Base-by-base conservation (phyloP, 2,113 vertebrate genomes). In the Tympanuchus pallidicinctus region DNA sequence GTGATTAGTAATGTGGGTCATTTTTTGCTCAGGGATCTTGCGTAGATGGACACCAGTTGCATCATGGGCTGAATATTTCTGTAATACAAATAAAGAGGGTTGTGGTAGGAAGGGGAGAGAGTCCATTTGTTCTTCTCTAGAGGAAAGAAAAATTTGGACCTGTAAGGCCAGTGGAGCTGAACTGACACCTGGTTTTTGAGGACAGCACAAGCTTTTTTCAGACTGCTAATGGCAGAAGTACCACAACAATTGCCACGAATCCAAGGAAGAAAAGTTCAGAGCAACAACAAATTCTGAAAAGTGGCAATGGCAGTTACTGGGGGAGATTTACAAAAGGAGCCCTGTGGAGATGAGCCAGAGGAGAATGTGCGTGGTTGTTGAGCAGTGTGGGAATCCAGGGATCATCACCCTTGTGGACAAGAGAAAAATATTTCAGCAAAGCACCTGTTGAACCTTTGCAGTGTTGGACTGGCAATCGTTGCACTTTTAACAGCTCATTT, bases 401-500 rank as follows among this genome's bases (percentile, higher is more conserved):
- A 13, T 45, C 22, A 13, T 45, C 22, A 56, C 61, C n/a, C 65
- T 56, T 71, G 56, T 43, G 36, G 34, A 67, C 32, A 61, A 72
- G 42, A n/a, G 32, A 34, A 88, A 94, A 88, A 63, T 3, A 12
- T 10, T 86, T 19, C n/a, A 71, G 50, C 12, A 50, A 52, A 90
- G 61, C 19, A 20, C 9, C 56, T 24, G 4, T 40, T 82, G 25
- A 17, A 4, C 1, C 9, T 90, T 70, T 56, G 18, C 73, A 32
- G 66, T 17, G 18, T 73, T 80, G 0, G 0, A 47, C 59, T 71
- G 79, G 21, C 18, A 81, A 15, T 0, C 45, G 5, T 19, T 30
- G 40, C 18, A 52, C 88, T 90, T 89, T 61, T 54, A 91, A 28
- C 34, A 88, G 57, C 9, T 24, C 3, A 25, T 70, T 89, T 83